Evolutionary conservation across 2,797 vertebrate species (phyloP).

Genomic region (Rhyacichthys aspro): DNA sequence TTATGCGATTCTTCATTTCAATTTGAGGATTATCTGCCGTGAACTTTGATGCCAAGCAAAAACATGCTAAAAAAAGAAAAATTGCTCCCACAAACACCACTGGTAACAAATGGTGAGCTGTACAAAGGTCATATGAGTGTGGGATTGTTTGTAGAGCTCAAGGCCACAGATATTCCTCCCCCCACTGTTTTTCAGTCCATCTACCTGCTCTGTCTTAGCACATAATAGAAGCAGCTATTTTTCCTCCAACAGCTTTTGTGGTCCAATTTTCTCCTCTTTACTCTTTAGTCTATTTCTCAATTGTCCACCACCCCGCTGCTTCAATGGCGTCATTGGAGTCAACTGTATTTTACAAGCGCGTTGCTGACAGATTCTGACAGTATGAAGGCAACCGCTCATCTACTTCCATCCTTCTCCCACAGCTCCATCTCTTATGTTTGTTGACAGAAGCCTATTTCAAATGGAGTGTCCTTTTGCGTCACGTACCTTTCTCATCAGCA

Average conservation of each 20-base stretch:
- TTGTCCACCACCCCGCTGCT: slow-evolving; percentile 23
- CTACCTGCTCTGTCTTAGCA: slow-evolving; percentile 1
- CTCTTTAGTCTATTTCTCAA: slow-evolving; percentile 28
- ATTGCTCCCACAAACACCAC: slow-evolving; percentile 21
- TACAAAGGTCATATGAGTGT: slow-evolving; percentile 42
- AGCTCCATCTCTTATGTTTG: slow-evolving; percentile 46
- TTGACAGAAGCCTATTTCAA: slow-evolving; percentile 73
- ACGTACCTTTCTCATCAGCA: slow-evolving; percentile 77
- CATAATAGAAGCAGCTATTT: slow-evolving; percentile 28
- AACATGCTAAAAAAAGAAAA: slow-evolving; percentile 19
- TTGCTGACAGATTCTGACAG: slow-evolving; percentile 52
- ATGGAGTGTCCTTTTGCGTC: slow-evolving; percentile 80
- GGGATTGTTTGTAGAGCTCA: slow-evolving; percentile 36
- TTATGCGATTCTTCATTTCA: not conserved
- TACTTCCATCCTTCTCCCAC: slow-evolving; percentile 49
- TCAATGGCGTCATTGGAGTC: slow-evolving; percentile 38
- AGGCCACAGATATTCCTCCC: slow-evolving; percentile 38
- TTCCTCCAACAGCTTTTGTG: slow-evolving; percentile 16
- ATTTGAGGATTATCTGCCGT: slow-evolving; percentile 6
- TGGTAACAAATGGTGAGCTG: slow-evolving; percentile 19
- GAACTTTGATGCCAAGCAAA: slow-evolving; percentile 8
- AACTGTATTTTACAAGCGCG: slow-evolving; percentile 42
- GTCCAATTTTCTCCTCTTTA: slow-evolving; percentile 24
- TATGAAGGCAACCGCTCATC: slow-evolving; percentile 59
- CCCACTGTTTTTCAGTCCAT: slow-evolving; percentile 6